Percentiles rank a stretch among this genome's conserved stretches.
Conservation (phyloP, 2,888 invertebrate species). For the Phragmatobia fuliginosa region DNA sequence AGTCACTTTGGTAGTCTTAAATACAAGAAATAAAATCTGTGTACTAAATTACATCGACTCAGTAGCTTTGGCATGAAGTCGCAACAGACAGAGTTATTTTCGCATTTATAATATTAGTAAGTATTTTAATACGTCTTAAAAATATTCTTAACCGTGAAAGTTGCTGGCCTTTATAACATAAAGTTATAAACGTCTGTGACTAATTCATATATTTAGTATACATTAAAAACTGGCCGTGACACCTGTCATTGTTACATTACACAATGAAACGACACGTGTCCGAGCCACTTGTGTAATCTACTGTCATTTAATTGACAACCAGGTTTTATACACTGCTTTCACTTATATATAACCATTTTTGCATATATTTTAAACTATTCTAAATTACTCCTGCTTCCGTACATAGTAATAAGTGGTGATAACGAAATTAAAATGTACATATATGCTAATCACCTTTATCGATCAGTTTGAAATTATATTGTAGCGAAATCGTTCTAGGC, state of each 20-base stretch:
- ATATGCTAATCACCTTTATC: too few relatives aligned
- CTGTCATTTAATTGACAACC: background rate
- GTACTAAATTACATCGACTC: too few relatives aligned
- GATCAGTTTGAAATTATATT: too few relatives aligned
- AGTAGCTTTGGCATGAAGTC: too few relatives aligned
- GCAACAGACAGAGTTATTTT: too few relatives aligned
- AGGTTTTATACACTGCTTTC: background rate
- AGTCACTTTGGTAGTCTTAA: too few relatives aligned
- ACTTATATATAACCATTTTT: background rate
- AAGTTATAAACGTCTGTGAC: background rate
- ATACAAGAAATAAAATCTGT: too few relatives aligned
- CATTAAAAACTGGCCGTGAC: background rate
- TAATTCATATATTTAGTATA: background rate
- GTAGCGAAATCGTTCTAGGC: too few relatives aligned
- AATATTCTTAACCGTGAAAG: background rate
- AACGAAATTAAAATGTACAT: too few relatives aligned
- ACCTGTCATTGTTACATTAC: slow-evolving; percentile 1
- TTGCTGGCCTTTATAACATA: background rate
- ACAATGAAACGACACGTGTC: background rate
- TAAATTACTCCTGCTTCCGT: background rate
- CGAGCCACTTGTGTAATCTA: background rate
- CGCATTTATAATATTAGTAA: too few relatives aligned
- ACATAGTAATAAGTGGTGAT: too few relatives aligned
- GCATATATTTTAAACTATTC: background rate
- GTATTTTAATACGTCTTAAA: too few relatives aligned